A percentile compares a stretch with the other conserved stretches of the same genome.
These are phyloP conservation scores for Tiliacea citrago DNA, from an alignment of 2,888 invertebrate genomes.

Conservation along the genomic window DNA sequence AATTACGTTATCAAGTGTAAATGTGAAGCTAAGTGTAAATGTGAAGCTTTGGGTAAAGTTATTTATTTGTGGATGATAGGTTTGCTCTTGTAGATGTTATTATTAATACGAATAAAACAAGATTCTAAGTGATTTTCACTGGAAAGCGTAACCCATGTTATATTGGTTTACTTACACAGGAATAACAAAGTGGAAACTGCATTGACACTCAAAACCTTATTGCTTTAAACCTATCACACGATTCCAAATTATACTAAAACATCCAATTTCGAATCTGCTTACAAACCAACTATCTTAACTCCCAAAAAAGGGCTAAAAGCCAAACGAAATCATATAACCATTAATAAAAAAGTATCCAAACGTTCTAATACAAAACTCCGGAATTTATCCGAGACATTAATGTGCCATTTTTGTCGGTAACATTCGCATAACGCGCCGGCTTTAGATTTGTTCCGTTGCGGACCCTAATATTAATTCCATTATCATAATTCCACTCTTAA, in stretches of 20 bases:
- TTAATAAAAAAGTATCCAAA: conserved; percentile 57
- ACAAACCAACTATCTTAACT: neutral
- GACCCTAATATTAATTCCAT: conserved; percentile 75
- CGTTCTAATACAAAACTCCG: conserved; percentile 52
- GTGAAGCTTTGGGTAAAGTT: no score
- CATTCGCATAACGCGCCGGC: conserved; percentile 58
- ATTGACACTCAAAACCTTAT: neutral
- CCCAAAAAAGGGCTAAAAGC: conserved; percentile 32
- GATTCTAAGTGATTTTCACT: no score
- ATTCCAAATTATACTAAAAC: neutral
- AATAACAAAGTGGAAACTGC: no score
- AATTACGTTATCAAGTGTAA: no score
- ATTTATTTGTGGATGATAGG: no score
- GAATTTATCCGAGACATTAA: conserved; percentile 62
- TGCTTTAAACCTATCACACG: neutral
- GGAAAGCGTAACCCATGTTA: no score
- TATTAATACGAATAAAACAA: no score
- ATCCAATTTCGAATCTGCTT: conserved; percentile 17
- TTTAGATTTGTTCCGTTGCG: conserved; percentile 64
- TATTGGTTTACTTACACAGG: no score
- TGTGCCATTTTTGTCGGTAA: conserved; percentile 63
- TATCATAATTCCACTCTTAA: conserved; percentile 76
- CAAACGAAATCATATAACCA: conserved; percentile 61
- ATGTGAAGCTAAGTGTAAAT: no score
- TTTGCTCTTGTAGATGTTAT: no score